A percentile compares a stretch with the other conserved stretches of the same genome.
phyloP scores from a whole-genome alignment of 2,797 vertebrate genomes.

The Aplochiton taeniatus region DNA sequence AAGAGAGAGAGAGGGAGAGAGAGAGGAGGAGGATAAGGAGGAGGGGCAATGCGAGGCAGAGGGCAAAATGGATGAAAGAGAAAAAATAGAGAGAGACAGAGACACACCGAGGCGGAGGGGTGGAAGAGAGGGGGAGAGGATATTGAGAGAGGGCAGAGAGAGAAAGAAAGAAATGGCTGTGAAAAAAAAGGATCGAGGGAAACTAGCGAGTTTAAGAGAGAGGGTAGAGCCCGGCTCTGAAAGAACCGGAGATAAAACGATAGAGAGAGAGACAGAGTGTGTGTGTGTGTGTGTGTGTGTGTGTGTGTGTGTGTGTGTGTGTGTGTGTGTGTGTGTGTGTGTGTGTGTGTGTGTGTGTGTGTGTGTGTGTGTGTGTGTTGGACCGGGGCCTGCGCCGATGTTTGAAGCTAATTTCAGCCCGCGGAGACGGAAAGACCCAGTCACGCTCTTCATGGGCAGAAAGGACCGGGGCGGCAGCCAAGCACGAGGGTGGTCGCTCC shows the following conservation, averaged over 20 bases:
- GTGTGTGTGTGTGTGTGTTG: conserved; percentile 14
- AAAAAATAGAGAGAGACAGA: conserved; percentile 5
- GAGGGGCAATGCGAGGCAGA: conserved; percentile 1
- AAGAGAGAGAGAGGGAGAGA: conserved; percentile 3
- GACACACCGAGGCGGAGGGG: conserved; percentile 3
- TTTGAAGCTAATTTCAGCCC: conserved; percentile 58
- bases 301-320: background rate
- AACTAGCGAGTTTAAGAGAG: too few species aligned
- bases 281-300: background rate
- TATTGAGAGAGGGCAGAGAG: background rate
- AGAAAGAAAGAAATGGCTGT: background rate
- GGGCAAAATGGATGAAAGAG: background rate
- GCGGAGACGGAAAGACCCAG: conserved; percentile 29
- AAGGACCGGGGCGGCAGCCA: too few species aligned
- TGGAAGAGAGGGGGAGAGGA: background rate
- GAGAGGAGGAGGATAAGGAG: background rate
- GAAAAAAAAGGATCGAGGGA: too few species aligned
- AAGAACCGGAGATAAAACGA: too few species aligned
- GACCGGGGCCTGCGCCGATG: conserved; percentile 42
- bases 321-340: conserved; percentile 2
- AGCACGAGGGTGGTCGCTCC: too few species aligned
- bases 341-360: background rate
- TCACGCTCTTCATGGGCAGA: background rate
- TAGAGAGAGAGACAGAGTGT: background rate
- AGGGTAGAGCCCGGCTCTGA: too few species aligned